Percentiles rank a stretch among this genome's conserved stretches.
phyloP scores from a whole-genome alignment of 2,113 vertebrate genomes.

The Atractosteus spatula region DNA sequence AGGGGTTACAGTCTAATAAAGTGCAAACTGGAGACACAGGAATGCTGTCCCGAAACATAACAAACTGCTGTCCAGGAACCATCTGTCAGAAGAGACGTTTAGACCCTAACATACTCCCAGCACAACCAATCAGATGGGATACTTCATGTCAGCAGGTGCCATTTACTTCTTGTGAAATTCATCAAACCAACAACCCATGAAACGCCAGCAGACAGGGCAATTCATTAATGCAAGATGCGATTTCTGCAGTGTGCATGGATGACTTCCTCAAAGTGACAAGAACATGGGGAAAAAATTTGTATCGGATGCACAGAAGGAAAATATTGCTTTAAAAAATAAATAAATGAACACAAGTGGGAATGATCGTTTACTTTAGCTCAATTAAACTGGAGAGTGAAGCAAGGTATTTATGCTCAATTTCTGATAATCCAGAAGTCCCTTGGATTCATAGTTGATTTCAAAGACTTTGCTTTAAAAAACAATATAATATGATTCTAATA shows the following conservation, averaged over 20 bases:
- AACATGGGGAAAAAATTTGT: slow-evolving; percentile 4
- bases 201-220: slow-evolving; percentile 24
- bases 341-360: not conserved
- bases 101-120: not conserved
- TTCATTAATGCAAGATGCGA: slow-evolving; percentile 29
- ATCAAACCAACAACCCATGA: slow-evolving; percentile 35
- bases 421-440: no score
- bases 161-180: slow-evolving; percentile 36
- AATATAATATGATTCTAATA: no score
- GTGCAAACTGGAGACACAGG: slow-evolving; percentile 1
- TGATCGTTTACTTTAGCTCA: not conserved
- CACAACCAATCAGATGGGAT: slow-evolving; percentile 25
- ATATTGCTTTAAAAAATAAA: not conserved
- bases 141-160: slow-evolving; percentile 33
- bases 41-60: slow-evolving; percentile 17
- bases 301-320: slow-evolving; percentile 1
- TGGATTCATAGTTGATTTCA: no score
- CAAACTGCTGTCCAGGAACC: slow-evolving; percentile 19
- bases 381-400: not conserved
- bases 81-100: slow-evolving; percentile 23
- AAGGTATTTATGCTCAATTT: no score
- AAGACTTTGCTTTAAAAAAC: no score
- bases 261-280: slow-evolving; percentile 20
- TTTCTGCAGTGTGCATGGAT: slow-evolving; percentile 25
- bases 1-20: slow-evolving; percentile 11